Percentiles rank a stretch among this genome's conserved stretches.
Evolutionary conservation across 2,888 invertebrate species (phyloP).

Genomic region (Meteorus colon): DNA sequence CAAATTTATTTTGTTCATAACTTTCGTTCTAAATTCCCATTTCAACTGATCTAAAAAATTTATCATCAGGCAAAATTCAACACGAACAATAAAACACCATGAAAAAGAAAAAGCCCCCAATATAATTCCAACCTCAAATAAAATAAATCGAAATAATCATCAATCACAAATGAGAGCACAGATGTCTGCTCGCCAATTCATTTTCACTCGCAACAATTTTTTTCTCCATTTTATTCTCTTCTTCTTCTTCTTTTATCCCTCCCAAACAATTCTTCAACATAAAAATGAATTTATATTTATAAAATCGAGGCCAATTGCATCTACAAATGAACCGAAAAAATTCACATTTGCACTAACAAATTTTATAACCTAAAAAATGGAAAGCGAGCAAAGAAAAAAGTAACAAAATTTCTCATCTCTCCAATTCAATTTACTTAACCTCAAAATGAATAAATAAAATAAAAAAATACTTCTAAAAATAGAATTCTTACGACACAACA

Average conservation of each 20-base stretch:
- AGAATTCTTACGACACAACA: not conserved
- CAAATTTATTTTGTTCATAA: too few species aligned
- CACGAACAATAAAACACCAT: too few species aligned
- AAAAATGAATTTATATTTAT: constrained; percentile 52
- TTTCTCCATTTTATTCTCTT: not conserved
- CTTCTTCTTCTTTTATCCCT: not conserved
- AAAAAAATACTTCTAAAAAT: not conserved
- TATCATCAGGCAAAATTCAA: too few species aligned
- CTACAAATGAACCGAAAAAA: too few species aligned
- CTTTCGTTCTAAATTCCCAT: too few species aligned
- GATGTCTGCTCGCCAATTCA: not conserved
- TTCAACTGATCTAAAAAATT: too few species aligned
- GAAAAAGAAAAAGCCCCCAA: too few species aligned
- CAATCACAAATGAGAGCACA: not conserved
- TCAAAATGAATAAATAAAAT: not conserved
- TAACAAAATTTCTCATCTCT: not conserved
- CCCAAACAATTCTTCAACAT: constrained; percentile 21
- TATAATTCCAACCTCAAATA: too few species aligned
- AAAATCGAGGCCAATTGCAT: constrained; percentile 53
- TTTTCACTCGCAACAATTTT: not conserved
- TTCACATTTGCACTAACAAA: too few species aligned
- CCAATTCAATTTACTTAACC: not conserved
- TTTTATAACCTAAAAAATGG: not conserved
- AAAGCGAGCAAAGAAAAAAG: too few species aligned
- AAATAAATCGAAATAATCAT: too few species aligned